These are phyloP conservation scores for Xenentodon cancila DNA, from an alignment of 2,797 vertebrate genomes.

Conservation along the genomic window DNA sequence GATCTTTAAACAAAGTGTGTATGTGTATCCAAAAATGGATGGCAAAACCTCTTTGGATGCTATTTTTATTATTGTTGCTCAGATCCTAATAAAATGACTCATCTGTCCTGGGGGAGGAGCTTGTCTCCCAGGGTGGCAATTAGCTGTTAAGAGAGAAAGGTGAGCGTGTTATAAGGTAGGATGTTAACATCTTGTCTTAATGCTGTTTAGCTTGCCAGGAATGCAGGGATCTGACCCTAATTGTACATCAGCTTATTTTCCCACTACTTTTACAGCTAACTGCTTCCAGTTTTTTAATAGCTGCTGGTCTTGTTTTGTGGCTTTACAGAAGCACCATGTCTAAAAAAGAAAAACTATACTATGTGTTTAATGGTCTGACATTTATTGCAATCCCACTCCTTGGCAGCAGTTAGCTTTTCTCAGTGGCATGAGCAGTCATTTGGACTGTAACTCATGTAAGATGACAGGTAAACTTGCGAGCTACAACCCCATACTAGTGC, in stretches of 20 bases:
- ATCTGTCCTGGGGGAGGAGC: slow-evolving; percentile 1
- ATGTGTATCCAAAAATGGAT: neutral
- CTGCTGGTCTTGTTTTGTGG: slow-evolving; percentile 30
- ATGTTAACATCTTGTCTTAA: slow-evolving; percentile 34
- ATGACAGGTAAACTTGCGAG: slow-evolving; percentile 63
- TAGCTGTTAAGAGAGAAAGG: slow-evolving; percentile 46
- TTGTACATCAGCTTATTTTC: slow-evolving; percentile 52
- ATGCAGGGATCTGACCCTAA: slow-evolving; percentile 31
- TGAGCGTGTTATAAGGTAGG: slow-evolving; percentile 47
- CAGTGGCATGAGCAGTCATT: slow-evolving; percentile 33
- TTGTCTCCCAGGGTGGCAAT: slow-evolving; percentile 40
- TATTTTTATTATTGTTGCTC: slow-evolving; percentile 13
- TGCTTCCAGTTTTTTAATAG: slow-evolving; percentile 23
- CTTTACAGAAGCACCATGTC: slow-evolving; percentile 27
- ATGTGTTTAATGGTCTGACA: slow-evolving; percentile 49
- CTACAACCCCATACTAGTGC: slow-evolving; percentile 22
- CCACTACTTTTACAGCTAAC: slow-evolving; percentile 45
- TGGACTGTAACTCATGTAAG: slow-evolving; percentile 55
- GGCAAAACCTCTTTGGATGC: neutral
- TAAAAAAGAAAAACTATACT: slow-evolving; percentile 22
- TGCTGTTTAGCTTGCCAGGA: slow-evolving; percentile 14
- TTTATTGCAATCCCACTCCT: slow-evolving; percentile 43
- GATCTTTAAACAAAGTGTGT: neutral
- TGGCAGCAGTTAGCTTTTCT: slow-evolving; percentile 42
- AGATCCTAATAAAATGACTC: slow-evolving; percentile 4